These are phyloP conservation scores for Phyllostomus hastatus DNA, from an alignment of 2,113 vertebrate species.

Conservation along the genomic window DNA sequence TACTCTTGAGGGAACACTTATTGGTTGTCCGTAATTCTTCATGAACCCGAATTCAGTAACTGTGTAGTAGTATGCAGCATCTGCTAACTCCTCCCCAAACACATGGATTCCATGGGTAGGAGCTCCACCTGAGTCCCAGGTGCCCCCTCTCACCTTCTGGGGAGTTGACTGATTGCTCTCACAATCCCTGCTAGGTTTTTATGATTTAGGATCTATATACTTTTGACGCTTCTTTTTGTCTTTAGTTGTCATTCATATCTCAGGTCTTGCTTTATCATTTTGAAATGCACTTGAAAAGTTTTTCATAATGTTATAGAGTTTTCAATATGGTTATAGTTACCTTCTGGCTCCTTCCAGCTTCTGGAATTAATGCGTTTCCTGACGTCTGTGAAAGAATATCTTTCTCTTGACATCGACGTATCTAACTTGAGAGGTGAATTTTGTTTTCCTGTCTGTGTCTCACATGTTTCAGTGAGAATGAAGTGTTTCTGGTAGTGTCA, in stretches of 20 bases:
- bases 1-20: background rate
- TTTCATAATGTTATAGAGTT: background rate
- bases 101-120: background rate
- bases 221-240: background rate
- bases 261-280: background rate
- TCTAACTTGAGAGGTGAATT: background rate
- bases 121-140: fast-evolving
- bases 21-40: background rate
- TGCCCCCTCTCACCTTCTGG: background rate
- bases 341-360: background rate
- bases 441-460: background rate
- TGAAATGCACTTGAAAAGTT: background rate
- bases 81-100: background rate
- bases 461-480: background rate
- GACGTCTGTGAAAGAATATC: background rate
- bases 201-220: background rate
- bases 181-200: background rate
- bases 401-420: background rate
- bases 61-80: fast-evolving
- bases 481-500: slow-evolving; percentile 21
- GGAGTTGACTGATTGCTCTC: background rate
- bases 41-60: background rate
- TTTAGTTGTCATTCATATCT: background rate
- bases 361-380: background rate
- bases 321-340: background rate